Evolutionary conservation across 2,797 vertebrate genomes (phyloP), one percentile per base, ranked within the genome.

Genomic region (Spinibarbus caldwelli): DNA sequence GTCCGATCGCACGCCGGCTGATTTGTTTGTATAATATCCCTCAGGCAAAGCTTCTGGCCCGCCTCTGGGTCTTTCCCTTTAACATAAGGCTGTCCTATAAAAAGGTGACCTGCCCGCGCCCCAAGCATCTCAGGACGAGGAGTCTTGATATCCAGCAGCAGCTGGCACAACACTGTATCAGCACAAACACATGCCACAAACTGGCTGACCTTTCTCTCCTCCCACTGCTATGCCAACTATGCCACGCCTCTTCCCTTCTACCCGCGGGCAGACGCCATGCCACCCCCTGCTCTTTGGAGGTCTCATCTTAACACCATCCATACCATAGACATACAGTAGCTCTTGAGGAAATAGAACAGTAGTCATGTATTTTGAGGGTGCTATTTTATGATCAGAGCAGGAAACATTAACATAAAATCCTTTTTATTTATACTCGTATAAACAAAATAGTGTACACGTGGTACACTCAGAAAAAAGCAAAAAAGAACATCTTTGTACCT

Each of bases 81-180:
- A 89, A 90, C 90, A 92, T 90, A 91, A 90, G 90, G 57, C 89
- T 15, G 86, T 91, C 91, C 94, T 96, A 96, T 94, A 94, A 94
- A 95, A 96, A 95, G 94, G 88, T 91, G 91, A 93, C 91, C 90
- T 91, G 11, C 72, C 83, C 67, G 88, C 52, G 78, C 86, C 87
- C 85, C 84, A 54, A 19, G 79, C 80, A 34, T 87, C 87, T 88
- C 85, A 87, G 91, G 73, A 49, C 84, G 72, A 80, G 68, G 87
- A 52, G 73, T 36, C 72, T 87, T 95, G 95, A 95, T 88, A 72
- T 86, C 86, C 87, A 43, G 85, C 86, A 92, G 93, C 95, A 96
- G 94, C 93, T 96, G 92, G 91, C 87, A 86, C 72, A 70, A 77
- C 80, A 59, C 82, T 84, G 91, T 90, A 84, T 89, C 92, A 93